Base-by-base conservation (phyloP, 2,888 invertebrate species). In the Drosophila pegasa region DNA sequence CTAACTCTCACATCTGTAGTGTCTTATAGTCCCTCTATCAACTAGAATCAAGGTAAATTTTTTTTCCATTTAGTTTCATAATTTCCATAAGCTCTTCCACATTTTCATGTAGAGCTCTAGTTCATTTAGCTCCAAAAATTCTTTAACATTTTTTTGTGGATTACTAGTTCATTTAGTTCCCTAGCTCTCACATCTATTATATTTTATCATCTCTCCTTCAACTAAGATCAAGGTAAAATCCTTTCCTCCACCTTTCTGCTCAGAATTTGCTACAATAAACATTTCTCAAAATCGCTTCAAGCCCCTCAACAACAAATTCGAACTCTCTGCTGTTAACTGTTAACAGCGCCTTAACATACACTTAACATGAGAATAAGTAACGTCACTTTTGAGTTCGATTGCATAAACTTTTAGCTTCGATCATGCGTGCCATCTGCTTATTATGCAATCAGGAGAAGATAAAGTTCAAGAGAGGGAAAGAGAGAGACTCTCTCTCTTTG, bases 401-500 rank as follows among this genome's bases (percentile, higher is more conserved):
- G 7, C 37, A 38, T 27, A 18, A 38, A 3, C 4, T 14, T 18
- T 8, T 2, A 51, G 18, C 16, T 10, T 16, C 5, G 7, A 4
- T 5, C 2, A 18, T 29, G 27, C 27, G 38, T 14, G 27, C 5
- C 14, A 18, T 5, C 5, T 52, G 27, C 51, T 52, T 27, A 27
- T 52, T 25, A 52, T 52, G 52, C 52, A 52, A 38, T 38, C 48
- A 33, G 33, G 3, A 20, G 33, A 10, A 33, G 10, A 5, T 33
- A 7, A 2, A 35, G 12, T n/a, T 14, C 16, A 16, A 35, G 20
- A 2, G 5, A 50, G 35, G 16, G 35, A 3, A 25, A 16, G 12
- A 0, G 12, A 16, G 27, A 45, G 27, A 16, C n/a, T 3, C n/a
- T n/a, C n/a, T n/a, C n/a, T n/a, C n/a, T n/a, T n/a, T n/a, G 4